A percentile compares a stretch with the other conserved stretches of the same genome.
These are phyloP conservation scores for Drosophila hamatofila DNA, from an alignment of 2,888 invertebrate species.

Conservation along the genomic window DNA sequence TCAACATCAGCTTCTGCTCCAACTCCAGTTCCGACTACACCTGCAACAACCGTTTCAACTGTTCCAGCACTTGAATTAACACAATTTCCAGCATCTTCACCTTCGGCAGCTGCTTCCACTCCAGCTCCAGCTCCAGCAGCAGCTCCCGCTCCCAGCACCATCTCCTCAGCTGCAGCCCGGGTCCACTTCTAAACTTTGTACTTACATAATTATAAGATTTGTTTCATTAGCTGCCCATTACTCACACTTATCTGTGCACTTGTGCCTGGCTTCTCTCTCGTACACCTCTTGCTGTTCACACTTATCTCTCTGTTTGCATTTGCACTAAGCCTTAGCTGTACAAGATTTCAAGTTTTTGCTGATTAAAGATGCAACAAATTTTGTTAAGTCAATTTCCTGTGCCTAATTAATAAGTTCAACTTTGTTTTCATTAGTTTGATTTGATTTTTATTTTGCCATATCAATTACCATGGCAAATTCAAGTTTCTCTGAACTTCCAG, in stretches of 20 bases:
- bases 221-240: constrained; percentile 19
- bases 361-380: constrained; percentile 44
- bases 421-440: neutral
- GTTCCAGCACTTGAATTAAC: neutral
- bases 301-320: constrained; percentile 7
- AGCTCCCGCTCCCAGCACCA: neutral
- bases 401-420: constrained; percentile 55
- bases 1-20: neutral
- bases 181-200: constrained; percentile 22
- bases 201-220: constrained; percentile 35
- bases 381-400: constrained; percentile 8
- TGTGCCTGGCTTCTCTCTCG: neutral
- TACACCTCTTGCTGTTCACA: neutral
- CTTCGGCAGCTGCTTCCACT: neutral
- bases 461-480: constrained; percentile 19
- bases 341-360: constrained; percentile 18
- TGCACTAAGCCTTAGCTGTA: constrained; percentile 14
- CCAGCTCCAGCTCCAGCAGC: neutral
- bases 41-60: neutral
- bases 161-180: neutral
- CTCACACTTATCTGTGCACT: constrained; percentile 13
- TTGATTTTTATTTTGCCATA: neutral
- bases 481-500: neutral
- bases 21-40: neutral
- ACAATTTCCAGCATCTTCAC: neutral